phyloP scores from a whole-genome alignment of 1,140 invertebrate genomes.

The Dryas iulia region DNA sequence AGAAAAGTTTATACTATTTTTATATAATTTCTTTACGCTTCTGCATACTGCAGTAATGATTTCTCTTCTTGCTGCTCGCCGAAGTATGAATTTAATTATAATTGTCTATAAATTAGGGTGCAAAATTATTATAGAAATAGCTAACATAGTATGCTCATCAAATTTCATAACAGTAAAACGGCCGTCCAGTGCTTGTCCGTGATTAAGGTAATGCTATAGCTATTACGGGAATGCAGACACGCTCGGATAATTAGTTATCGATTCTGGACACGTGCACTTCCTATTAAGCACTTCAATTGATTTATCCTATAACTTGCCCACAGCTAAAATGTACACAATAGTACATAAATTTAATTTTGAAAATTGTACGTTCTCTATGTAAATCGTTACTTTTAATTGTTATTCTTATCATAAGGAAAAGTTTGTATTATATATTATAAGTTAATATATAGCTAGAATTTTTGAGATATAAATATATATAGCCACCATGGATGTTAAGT shows the following conservation, averaged over 20 bases:
- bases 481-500: no score
- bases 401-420: no score
- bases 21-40: no score
- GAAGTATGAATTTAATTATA: not conserved
- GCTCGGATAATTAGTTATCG: conserved; percentile 31
- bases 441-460: no score
- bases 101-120: not conserved
- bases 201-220: conserved; percentile 33
- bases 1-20: no score
- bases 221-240: conserved; percentile 24
- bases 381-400: no score
- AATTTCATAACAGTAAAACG: conserved; percentile 18
- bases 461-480: no score
- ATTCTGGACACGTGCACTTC: conserved; percentile 25
- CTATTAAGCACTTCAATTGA: conserved; percentile 21
- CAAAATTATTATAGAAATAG: not conserved
- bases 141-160: conserved; percentile 1
- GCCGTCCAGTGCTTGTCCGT: conserved; percentile 23
- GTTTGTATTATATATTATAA: no score
- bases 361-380: not conserved
- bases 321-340: not conserved
- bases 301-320: conserved; percentile 6
- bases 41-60: no score
- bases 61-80: not conserved
- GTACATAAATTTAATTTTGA: not conserved